Evolutionary conservation across 2,797 vertebrate genomes (phyloP), one percentile per base, ranked within the genome.

Genomic region (Chiroxiphia lanceolata): DNA sequence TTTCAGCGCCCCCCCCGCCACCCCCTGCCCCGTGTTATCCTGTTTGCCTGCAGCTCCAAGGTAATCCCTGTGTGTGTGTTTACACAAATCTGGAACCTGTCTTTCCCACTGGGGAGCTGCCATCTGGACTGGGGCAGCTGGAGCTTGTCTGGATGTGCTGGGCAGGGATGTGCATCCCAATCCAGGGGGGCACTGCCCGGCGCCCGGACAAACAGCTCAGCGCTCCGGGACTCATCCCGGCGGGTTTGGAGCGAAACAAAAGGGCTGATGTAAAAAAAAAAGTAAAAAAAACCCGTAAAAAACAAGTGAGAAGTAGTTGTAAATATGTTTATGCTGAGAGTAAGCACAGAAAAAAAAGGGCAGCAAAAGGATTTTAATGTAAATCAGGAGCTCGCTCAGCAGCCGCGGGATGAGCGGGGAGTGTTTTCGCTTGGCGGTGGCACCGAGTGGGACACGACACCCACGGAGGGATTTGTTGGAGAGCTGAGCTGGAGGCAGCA

Each of bases 51-150:
- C 38, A 26, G 61, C 38, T 87, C 68, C 67, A n/a, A 68, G 82
- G 82, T 93, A 95, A 92, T 93, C 80, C 80, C 53, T 68, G 3
- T 5, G n/a, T 40, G 40, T 64, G 61, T 76, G 59, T 86, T 82
- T 61, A 78, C 81, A 67, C 70, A 9, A 33, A n/a, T 27, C 63
- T 92, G 95, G 91, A 77, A 89, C 78, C 81, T 85, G 75, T 29
- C 56, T 89, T 76, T 63, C 25, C 3, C 50, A 25, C 59, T 57
- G 64, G 3, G 50, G 2, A 63, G 76, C 87, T 88, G 92, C 88
- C 86, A 72, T 93, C 92, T 95, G 87, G 92, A 8, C 65, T 25
- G 10, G 83, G 83, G 94, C 95, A 96, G 92, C 83, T 94, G 95
- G 56, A 83, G 83, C 59, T 34, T 47, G 83, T 90, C 94, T 90